These are phyloP conservation scores for Macrosteles quadrilineatus DNA, from an alignment of 1,140 invertebrate genomes.

Conservation along the genomic window DNA sequence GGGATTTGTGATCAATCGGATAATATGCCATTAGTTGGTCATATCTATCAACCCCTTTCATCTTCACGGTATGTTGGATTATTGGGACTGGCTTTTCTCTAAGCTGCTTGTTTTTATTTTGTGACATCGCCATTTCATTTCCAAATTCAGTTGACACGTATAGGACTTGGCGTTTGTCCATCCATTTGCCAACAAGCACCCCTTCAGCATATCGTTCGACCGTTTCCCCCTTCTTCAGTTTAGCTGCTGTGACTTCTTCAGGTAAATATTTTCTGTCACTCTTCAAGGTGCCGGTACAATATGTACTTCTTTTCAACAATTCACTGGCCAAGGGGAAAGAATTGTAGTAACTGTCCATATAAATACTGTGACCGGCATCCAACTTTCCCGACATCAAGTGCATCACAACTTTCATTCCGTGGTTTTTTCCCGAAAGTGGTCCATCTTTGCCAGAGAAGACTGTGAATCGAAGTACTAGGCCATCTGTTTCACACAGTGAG, in stretches of 20 bases:
- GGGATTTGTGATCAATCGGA: not conserved
- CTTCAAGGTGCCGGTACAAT: not conserved
- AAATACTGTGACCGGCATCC: not conserved
- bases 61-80: too few species aligned
- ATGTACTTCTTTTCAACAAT: not conserved
- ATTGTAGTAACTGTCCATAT: not conserved
- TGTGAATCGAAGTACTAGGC: not conserved
- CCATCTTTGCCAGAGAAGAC: not conserved
- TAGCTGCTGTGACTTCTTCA: not conserved
- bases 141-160: not conserved
- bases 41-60: too few species aligned
- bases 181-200: not conserved
- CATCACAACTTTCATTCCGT: not conserved
- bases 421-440: not conserved
- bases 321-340: not conserved
- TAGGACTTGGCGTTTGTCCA: not conserved
- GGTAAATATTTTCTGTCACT: not conserved
- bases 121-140: not conserved
- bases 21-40: not conserved
- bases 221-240: not conserved
- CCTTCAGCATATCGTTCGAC: not conserved
- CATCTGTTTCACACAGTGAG: not conserved
- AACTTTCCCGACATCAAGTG: not conserved
- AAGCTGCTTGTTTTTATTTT: not conserved
- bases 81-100: not conserved